Base-by-base conservation (phyloP, 2,797 vertebrate species). In the Streptopelia turtur region DNA sequence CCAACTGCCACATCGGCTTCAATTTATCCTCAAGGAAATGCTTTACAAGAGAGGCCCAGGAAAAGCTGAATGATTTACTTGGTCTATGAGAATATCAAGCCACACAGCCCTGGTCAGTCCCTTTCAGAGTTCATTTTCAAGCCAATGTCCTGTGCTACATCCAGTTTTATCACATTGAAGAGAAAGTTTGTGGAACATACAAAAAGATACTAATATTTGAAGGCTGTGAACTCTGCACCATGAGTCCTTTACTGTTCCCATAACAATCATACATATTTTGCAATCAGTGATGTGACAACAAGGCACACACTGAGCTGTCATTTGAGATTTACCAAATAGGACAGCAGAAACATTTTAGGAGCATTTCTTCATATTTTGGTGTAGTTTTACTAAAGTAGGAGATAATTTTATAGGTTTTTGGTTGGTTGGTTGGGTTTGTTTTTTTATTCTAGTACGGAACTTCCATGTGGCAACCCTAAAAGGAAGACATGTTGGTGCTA, bases 51-150 rank as follows among this genome's bases (percentile, higher is more conserved):
- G 22, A 70, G 27, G 23, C 16, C 30, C 23, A 68, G 64, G 47
- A 87, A 89, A 61, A 80, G 21, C 10, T 69, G 80, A 91, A 78
- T 87, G 21, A 91, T 93, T 90, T 93, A 83, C 87, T 92, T 53
- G 82, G 55, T 17, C 81, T 86, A 1, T 61, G 21, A 50, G 31
- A 66, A 30, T 37, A 41, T 25, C 55, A 93, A 80, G 57, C 16
- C 12, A 57, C 43, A 76, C 3, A 39, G 22, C 17, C 13, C 13
- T 66, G 33, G n/a, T 52, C 56, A 74, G 52, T 28, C 7, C 31
- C 9, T 61, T 52, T 45, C 64, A 52, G 16, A 79, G 15, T 18
- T 93, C 47, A 33, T 50, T 93, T 47, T 72, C 60, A 65, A 91
- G 49, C 11, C 33, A 85, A 17, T 17, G 27, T 6, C 47, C 39